A percentile compares a stretch with the other conserved stretches of the same genome.
These are phyloP conservation scores for Centropus unirufus DNA, from an alignment of 2,113 vertebrate species.

Conservation along the genomic window DNA sequence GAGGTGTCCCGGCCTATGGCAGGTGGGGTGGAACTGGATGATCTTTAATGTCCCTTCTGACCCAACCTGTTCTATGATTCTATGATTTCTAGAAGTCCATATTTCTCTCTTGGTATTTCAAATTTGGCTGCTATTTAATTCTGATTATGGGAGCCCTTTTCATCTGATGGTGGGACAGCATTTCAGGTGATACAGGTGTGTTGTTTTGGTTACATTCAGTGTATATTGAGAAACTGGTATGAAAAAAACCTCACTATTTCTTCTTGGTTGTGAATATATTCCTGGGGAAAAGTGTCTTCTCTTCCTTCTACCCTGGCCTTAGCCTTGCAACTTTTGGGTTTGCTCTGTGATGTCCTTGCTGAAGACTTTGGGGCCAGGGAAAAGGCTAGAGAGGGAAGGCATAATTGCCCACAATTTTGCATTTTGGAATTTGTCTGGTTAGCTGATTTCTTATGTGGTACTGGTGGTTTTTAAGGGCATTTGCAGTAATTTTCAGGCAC, in stretches of 20 bases:
- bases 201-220: not conserved
- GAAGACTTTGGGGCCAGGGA: not conserved
- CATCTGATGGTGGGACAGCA: not conserved
- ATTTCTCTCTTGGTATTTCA: not conserved
- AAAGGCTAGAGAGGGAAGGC: not conserved
- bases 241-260: not conserved
- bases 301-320: not conserved
- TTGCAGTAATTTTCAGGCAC: not conserved
- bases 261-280: not conserved
- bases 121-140: not conserved
- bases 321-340: not conserved
- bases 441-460: not conserved
- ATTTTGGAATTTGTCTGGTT: not conserved
- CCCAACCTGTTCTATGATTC: too few species aligned
- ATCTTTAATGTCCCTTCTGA: too few species aligned
- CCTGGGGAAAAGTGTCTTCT: not conserved
- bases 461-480: not conserved
- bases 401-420: not conserved
- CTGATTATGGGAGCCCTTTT: too few species aligned
- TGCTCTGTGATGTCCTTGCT: not conserved
- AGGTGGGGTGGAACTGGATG: too few species aligned
- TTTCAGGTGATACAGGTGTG: not conserved
- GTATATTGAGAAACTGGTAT: not conserved
- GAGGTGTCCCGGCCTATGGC: too few species aligned
- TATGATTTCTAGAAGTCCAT: not conserved